A percentile compares a stretch with the other conserved stretches of the same genome.
These are phyloP conservation scores for Cottus gobio DNA, from an alignment of 2,113 vertebrate genomes.

Conservation along the genomic window DNA sequence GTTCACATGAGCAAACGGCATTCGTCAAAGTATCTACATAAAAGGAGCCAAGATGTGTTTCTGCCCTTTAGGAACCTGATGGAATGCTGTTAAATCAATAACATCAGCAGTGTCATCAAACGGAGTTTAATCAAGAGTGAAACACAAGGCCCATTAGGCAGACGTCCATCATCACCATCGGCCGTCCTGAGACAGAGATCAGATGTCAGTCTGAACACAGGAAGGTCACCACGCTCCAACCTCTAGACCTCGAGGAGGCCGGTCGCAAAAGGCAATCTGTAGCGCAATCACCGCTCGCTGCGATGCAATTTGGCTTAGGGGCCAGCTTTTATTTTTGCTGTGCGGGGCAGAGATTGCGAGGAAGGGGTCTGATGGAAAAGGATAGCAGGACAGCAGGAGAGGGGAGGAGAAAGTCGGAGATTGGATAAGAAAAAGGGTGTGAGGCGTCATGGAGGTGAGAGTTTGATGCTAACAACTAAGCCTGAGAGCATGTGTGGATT, in stretches of 20 bases:
- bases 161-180: slow-evolving; percentile 34
- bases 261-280: slow-evolving; percentile 42
- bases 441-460: not conserved
- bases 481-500: slow-evolving; percentile 10
- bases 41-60: not conserved
- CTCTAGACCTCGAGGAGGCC: slow-evolving; percentile 33
- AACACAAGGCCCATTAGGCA: slow-evolving; percentile 27
- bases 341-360: slow-evolving; percentile 12
- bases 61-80: not conserved
- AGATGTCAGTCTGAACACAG: slow-evolving; percentile 15
- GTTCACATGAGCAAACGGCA: not conserved
- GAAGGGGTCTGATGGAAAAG: not conserved
- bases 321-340: slow-evolving; percentile 41
- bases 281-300: slow-evolving; percentile 17
- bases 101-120: not conserved
- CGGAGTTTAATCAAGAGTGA: slow-evolving; percentile 17
- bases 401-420: slow-evolving; percentile 2
- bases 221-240: slow-evolving; percentile 30
- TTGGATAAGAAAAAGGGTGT: slow-evolving; percentile 26
- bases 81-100: slow-evolving; percentile 20
- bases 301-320: slow-evolving; percentile 35
- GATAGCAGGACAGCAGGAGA: not conserved
- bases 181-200: slow-evolving; percentile 23
- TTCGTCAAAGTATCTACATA: not conserved
- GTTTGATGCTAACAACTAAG: not conserved